These are phyloP conservation scores for Buphagus erythrorhynchus DNA, from an alignment of 2,797 vertebrate species.

Conservation along the genomic window DNA sequence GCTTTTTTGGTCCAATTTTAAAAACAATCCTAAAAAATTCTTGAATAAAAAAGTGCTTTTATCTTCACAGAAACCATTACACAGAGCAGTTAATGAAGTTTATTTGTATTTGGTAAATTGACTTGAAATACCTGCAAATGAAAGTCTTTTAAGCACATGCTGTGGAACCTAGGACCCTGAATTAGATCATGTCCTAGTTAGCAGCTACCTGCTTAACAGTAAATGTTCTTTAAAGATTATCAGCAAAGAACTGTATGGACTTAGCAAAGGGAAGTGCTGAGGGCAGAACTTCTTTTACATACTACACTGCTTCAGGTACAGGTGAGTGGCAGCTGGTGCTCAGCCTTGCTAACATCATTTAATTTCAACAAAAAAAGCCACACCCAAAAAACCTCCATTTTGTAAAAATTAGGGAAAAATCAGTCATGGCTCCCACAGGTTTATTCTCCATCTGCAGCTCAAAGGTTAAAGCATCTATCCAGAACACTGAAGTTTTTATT, in stretches of 20 bases:
- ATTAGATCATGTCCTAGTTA: neutral
- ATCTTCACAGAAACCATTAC: neutral
- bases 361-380: neutral
- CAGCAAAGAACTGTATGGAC: neutral
- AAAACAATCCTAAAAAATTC: neutral
- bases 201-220: neutral
- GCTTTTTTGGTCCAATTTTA: neutral
- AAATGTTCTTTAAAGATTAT: neutral
- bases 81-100: neutral
- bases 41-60: neutral
- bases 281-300: neutral
- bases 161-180: neutral
- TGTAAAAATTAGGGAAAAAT: neutral
- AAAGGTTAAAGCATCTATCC: neutral
- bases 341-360: neutral
- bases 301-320: neutral
- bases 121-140: neutral
- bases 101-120: neutral
- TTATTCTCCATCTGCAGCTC: neutral
- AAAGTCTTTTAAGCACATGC: neutral
- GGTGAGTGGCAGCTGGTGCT: neutral
- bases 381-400: fast-evolving
- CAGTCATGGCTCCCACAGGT: neutral
- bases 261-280: neutral
- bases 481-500: neutral